Evolutionary conservation across 2,797 vertebrate species (phyloP).

Genomic region (Alauda arvensis): DNA sequence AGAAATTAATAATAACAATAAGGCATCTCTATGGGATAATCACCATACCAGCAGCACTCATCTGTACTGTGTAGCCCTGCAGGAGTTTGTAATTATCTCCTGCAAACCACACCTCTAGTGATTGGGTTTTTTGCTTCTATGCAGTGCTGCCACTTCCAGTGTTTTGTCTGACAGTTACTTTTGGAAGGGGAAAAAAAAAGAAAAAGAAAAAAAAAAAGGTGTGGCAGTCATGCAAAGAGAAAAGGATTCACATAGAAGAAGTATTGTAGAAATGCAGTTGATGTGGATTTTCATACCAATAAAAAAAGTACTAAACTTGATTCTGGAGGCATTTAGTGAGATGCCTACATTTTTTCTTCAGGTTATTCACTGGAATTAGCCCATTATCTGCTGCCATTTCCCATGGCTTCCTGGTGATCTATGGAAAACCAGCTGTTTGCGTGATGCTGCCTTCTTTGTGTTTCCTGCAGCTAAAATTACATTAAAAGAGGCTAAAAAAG

Average conservation of each 20-base stretch:
- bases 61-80: slow-evolving; percentile 53
- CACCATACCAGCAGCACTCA: slow-evolving; percentile 60
- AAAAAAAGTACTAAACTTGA: neutral
- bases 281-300: neutral
- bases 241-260: neutral
- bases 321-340: neutral
- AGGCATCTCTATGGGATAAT: slow-evolving; percentile 71
- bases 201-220: neutral
- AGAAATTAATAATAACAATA: slow-evolving; percentile 70
- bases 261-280: neutral
- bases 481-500: slow-evolving; percentile 2
- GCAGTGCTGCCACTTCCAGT: neutral
- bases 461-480: slow-evolving; percentile 30
- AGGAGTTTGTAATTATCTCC: slow-evolving; percentile 65
- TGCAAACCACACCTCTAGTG: slow-evolving; percentile 55
- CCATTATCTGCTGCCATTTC: neutral
- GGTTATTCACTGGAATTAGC: neutral
- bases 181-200: neutral
- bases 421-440: neutral
- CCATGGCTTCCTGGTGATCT: neutral
- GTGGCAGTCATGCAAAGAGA: neutral
- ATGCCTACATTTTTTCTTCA: neutral
- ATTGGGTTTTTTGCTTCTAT: slow-evolving; percentile 35
- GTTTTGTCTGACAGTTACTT: slow-evolving; percentile 8
- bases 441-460: neutral